Evolutionary conservation across 2,797 vertebrate genomes (phyloP), one percentile per base, ranked within the genome.

Genomic region (Synaphobranchus kaupii): DNA sequence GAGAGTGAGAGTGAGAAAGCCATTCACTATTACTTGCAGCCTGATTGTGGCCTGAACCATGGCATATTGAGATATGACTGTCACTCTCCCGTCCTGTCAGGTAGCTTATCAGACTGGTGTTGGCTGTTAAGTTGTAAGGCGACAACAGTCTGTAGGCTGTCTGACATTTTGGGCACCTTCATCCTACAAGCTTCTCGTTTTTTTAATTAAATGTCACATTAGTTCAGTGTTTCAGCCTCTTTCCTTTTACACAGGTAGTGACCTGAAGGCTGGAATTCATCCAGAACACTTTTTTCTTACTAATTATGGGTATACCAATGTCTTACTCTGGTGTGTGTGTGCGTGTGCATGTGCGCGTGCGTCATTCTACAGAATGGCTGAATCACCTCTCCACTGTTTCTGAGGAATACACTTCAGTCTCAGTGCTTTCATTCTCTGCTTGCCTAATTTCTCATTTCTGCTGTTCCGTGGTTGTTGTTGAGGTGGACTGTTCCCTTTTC

Each of bases 21-120:
- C 25, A 66, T 28, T 10, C 25, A 8, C 63, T 66, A 25, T 25
- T 28, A n/a, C n/a, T 66, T 8, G 25, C 63, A n/a, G 25, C n/a
- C 10, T 78, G 73, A 15, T 9, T 7, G 13, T 89, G 85, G 90
- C 91, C 91, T 90, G n/a, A 91, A 91, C 86, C 91, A 90, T 89
- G 91, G 89, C 87, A 85, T 56, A 39, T 66, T 31, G 92, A 52
- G 91, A 92, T 94, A 93, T 95, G 93, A 94, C 89, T 94, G 93
- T 95, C 92, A 90, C 91, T 83, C 89, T 96, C 96, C 97, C 97
- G 94, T 95, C 93, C 93, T 97, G 93, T 99, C 97, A 95, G 98
- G 95, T 99, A 99, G 99, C 99, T 99, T 99, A 99, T 99, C 98
- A 99, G 99, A 99, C 98, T 99, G 98, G 98, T 99, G 99, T 99